phyloP scores from a whole-genome alignment of 2,113 vertebrate species.

The Xyrauchen texanus region DNA sequence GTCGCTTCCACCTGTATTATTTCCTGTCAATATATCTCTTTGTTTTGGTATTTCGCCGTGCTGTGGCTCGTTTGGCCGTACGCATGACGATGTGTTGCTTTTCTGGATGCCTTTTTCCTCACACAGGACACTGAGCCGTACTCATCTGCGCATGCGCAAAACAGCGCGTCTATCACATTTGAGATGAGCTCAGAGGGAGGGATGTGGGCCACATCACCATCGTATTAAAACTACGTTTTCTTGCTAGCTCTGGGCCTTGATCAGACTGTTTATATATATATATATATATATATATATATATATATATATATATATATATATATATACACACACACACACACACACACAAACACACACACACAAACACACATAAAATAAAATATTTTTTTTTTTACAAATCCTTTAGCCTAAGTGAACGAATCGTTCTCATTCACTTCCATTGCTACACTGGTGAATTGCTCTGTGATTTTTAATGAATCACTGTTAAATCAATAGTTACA shows the following conservation, averaged over 20 bases:
- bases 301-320: too few species aligned
- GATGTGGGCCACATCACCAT: conserved; percentile 26
- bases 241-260: background rate
- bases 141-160: conserved; percentile 13
- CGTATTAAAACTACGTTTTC: background rate
- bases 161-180: conserved; percentile 2
- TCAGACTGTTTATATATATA: too few species aligned
- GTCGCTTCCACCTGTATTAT: background rate
- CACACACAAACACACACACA: too few species aligned
- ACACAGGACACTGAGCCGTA: background rate
- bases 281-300: too few species aligned
- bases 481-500: too few species aligned
- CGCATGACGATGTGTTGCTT: conserved; percentile 27
- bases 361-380: too few species aligned
- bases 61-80: conserved; percentile 27
- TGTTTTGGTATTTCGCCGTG: background rate
- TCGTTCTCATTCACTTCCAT: too few species aligned
- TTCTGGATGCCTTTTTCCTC: background rate
- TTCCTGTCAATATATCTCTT: background rate
- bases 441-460: too few species aligned
- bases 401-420: too few species aligned
- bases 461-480: too few species aligned
- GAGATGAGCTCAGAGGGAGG: conserved; percentile 26
- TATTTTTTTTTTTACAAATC: too few species aligned
- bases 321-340: too few species aligned